Base-by-base conservation (phyloP, 2,113 vertebrate genomes). In the Festucalex cinctus region DNA sequence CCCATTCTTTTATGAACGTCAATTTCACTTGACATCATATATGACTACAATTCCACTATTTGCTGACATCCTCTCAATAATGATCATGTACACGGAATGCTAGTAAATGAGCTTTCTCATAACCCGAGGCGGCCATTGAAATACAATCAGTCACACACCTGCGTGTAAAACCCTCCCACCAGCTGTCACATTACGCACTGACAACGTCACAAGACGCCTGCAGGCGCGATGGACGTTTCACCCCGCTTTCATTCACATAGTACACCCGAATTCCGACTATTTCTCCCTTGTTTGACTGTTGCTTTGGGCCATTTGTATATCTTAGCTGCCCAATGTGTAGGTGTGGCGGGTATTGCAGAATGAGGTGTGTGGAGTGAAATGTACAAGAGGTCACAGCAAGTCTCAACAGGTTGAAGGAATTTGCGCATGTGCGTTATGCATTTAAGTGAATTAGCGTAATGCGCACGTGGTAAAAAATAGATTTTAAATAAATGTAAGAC, bases 401-500 rank as follows among this genome's bases (percentile, higher is more conserved):
- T 77, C 68, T 19, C 12, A 76, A 75, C 46, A 20, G 54, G 48
- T 41, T 8, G 14, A 37, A 70, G 59, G 63, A 76, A 75, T 78
- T 73, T 48, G 60, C 54, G 66, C 49, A 66, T 16, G 36, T 37
- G 51, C 12, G 35, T n/a, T 36, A 36, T 56, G 7, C 28, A 32
- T 32, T 32, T 32, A 32, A 35, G 28, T 35, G 14, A 61, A 48
- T 19, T 44, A 28, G 35, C 1, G 3, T 13, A 54, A 59, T 35
- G 17, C 20, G 20, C 26, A 35, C 19, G 51, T 35, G 14, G 46
- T 49, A 4, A 49, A 49, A 49, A 8, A 7, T 49, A 9, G 6
- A 49, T 20, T 49, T 20, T 5, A 57, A 16, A 57, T 57, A 14
- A 10, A 10, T 36, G 57, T 5, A 36, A 20, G 28, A 16, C 12